Evolutionary conservation across 2,888 invertebrate species (phyloP), one percentile per base, ranked within the genome.

Genomic region (Epirrita christyi): DNA sequence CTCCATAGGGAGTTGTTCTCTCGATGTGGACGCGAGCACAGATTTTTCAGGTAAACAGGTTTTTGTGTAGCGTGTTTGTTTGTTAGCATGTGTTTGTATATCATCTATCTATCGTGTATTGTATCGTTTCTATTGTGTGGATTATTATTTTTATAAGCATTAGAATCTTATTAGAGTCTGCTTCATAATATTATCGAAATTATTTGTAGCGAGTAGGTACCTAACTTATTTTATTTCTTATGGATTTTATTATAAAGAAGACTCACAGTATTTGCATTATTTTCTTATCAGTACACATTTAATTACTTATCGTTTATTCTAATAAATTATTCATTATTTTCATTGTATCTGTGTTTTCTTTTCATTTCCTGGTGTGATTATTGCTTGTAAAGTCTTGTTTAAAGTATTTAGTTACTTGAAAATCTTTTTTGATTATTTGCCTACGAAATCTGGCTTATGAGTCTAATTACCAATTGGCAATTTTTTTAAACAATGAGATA

Each of bases 1-100:
- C 86, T 97, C 97, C 55, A 97, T 97, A 76, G 97, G 97, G 74
- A 96, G 96, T 91, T 97, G 97, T 89, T 97, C 97, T 70, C 92
- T 97, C 77, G 97, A 97, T 86, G 96, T 96, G 85, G 96, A 97
- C 78, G 95, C 95, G 56, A 94, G 95, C 77, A 94, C 94, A 61
- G 95, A 95, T 76, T 93, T 95, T 76, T 94, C 95, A 95, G 95
- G 95, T 95, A 95, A 92, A 72, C 76, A 55, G 52, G 68, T 76
- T 70, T 73, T 64, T 62, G 57, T 80, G 67, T 75, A 61, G 64
- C 71, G 71, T 80, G 72, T 68, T 68, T 68, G 66, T 68, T 63
- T 50, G 55, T 63, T 63, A 66, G 61, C 67, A 76, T 71, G 73
- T 73, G 71, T 69, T 47, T 62, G 61, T 68, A 58, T 67, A 67